Evolutionary conservation across 2,888 invertebrate genomes (phyloP).

Genomic region (Coremacera marginata): DNA sequence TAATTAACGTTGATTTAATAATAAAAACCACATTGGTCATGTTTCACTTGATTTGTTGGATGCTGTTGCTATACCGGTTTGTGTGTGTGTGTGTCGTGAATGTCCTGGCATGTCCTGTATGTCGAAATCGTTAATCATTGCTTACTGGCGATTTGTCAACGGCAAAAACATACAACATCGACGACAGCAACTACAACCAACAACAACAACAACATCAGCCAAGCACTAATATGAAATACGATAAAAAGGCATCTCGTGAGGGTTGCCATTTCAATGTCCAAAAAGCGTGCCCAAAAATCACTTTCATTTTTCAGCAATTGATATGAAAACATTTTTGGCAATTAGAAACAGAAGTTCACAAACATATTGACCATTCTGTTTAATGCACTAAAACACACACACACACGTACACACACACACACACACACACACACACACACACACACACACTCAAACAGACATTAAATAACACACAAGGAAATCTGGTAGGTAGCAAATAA

Average conservation of each 20-base stretch:
- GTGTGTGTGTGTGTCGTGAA: background rate
- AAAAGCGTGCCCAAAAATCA: conserved; percentile 15
- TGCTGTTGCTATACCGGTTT: background rate
- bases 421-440: conserved; percentile 16
- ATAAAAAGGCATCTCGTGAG: conserved; percentile 3
- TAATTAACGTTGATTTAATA: conserved; percentile 39
- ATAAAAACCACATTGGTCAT: conserved; percentile 32
- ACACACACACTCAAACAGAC: conserved; percentile 2
- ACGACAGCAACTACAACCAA: background rate
- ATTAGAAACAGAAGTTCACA: conserved; percentile 33
- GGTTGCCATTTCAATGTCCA: background rate
- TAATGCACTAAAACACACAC: conserved; percentile 28
- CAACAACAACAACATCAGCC: conserved; percentile 3
- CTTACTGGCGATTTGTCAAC: conserved; percentile 51
- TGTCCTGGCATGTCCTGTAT: conserved; percentile 32
- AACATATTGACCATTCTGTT: background rate
- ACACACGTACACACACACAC: background rate
- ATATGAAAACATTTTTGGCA: conserved; percentile 34
- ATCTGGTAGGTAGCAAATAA: conserved; percentile 23
- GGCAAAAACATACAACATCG: conserved; percentile 42
- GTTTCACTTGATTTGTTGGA: conserved; percentile 34
- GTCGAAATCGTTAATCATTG: conserved; percentile 50
- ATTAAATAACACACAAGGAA: background rate
- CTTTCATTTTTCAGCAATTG: conserved; percentile 37
- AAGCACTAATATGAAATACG: conserved; percentile 18